Evolutionary conservation across 1,140 invertebrate species (phyloP).

Genomic region (Antheraea mylitta): DNA sequence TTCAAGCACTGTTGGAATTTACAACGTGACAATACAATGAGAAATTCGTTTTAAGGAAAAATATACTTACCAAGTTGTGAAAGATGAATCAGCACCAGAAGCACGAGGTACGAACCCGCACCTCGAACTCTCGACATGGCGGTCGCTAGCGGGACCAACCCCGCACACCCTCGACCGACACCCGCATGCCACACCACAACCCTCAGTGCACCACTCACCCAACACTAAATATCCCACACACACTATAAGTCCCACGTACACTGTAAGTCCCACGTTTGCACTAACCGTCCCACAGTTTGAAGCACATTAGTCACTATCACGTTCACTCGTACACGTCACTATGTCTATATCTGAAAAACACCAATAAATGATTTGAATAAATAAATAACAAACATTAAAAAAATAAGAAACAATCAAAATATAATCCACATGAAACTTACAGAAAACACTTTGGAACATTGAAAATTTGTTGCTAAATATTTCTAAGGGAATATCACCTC

Average conservation of each 20-base stretch:
- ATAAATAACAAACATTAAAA: not conserved
- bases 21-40: too few relatives aligned
- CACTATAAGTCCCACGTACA: not conserved
- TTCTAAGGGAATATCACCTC: too few relatives aligned
- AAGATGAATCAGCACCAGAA: slow-evolving; percentile 46
- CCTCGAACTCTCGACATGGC: slow-evolving; percentile 38
- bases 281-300: not conserved
- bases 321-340: not conserved
- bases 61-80: slow-evolving; percentile 42
- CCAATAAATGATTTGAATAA: not conserved
- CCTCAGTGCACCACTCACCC: not conserved
- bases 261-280: not conserved
- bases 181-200: slow-evolving; percentile 35
- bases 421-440: too few relatives aligned
- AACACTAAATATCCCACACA: slow-evolving; percentile 12
- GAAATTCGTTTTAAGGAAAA: not conserved
- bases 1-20: too few relatives aligned
- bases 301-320: not conserved
- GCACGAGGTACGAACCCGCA: slow-evolving; percentile 45
- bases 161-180: slow-evolving; percentile 25
- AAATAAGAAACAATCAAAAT: not conserved
- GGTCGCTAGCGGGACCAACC: slow-evolving; percentile 33
- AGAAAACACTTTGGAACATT: too few relatives aligned
- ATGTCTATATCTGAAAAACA: not conserved
- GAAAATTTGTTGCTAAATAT: too few relatives aligned